These are phyloP conservation scores for Bombus turneri DNA, from an alignment of 1,140 invertebrate genomes.

Conservation along the genomic window DNA sequence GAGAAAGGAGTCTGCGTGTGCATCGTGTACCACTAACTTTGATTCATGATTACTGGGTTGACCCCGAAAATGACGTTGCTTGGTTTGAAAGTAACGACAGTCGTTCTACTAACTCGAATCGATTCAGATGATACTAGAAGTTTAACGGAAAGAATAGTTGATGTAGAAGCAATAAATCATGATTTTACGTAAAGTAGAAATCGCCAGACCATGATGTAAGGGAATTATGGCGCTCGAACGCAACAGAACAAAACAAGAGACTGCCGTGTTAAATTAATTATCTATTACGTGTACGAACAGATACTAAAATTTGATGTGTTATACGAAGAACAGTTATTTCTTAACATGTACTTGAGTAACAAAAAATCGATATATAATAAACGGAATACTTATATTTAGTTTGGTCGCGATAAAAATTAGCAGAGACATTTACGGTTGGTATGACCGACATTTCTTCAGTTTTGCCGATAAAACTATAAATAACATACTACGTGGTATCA, in stretches of 20 bases:
- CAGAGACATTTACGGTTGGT: neutral
- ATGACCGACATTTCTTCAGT: too few species aligned
- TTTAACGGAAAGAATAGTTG: conserved; percentile 12
- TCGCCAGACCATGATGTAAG: neutral
- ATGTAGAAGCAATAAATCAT: conserved; percentile 43
- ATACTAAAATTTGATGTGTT: too few species aligned
- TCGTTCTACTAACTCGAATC: conserved; percentile 59
- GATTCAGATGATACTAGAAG: neutral
- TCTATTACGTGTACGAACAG: too few species aligned
- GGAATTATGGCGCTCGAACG: neutral
- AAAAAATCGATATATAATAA: neutral
- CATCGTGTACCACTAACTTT: conserved; percentile 71
- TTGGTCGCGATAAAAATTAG: neutral
- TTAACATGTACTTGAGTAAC: too few species aligned
- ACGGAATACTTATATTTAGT: neutral
- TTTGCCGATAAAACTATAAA: neutral
- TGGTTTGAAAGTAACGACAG: conserved; percentile 32
- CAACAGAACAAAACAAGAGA: neutral
- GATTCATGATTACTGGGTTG: conserved; percentile 56
- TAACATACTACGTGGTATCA: neutral
- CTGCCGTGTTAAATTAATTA: neutral
- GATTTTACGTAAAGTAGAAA: conserved; percentile 31
- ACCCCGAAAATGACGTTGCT: conserved; percentile 56
- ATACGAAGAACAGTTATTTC: neutral
- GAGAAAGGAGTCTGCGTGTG: conserved; percentile 41